Percentiles rank a stretch among this genome's conserved stretches.
phyloP scores from a whole-genome alignment of 2,888 invertebrate genomes.

The Allygus modestus region DNA sequence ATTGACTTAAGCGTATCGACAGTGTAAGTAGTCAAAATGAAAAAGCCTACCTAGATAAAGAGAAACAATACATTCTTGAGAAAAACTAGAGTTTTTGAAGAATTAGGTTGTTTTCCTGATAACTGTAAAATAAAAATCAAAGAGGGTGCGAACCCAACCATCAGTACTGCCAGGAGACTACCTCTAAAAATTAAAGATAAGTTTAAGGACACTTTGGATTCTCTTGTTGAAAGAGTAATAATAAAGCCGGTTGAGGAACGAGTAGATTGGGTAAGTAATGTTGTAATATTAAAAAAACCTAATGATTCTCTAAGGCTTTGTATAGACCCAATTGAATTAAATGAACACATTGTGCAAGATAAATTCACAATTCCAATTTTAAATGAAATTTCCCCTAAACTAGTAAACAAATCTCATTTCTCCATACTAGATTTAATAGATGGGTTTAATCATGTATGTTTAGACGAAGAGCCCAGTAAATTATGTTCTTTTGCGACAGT shows the following conservation, averaged over 20 bases:
- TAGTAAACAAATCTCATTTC: constrained; percentile 41
- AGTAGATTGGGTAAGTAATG: constrained; percentile 42
- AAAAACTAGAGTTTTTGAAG: neutral
- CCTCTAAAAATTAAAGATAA: too few relatives aligned
- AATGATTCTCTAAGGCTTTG: constrained; percentile 26
- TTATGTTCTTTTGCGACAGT: constrained; percentile 63
- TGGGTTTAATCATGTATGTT: constrained; percentile 62
- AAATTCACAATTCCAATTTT: constrained; percentile 47
- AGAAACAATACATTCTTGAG: constrained; percentile 10
- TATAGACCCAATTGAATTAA: constrained; percentile 16
- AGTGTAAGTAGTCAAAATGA: too few relatives aligned
- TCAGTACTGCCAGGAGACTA: too few relatives aligned
- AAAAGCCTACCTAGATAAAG: too few relatives aligned
- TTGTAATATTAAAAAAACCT: constrained; percentile 35
- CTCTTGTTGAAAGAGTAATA: neutral
- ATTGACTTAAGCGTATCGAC: neutral
- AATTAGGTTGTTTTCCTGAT: too few relatives aligned
- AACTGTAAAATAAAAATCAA: too few relatives aligned
- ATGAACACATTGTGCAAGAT: constrained; percentile 17
- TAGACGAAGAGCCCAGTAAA: constrained; percentile 59
- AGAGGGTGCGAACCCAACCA: too few relatives aligned
- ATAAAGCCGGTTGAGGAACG: constrained; percentile 18
- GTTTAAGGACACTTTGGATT: too few relatives aligned
- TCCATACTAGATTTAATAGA: constrained; percentile 62
- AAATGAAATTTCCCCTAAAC: constrained; percentile 42